phyloP scores from a whole-genome alignment of 2,113 vertebrate genomes.

The Notarius quadriscutis region DNA sequence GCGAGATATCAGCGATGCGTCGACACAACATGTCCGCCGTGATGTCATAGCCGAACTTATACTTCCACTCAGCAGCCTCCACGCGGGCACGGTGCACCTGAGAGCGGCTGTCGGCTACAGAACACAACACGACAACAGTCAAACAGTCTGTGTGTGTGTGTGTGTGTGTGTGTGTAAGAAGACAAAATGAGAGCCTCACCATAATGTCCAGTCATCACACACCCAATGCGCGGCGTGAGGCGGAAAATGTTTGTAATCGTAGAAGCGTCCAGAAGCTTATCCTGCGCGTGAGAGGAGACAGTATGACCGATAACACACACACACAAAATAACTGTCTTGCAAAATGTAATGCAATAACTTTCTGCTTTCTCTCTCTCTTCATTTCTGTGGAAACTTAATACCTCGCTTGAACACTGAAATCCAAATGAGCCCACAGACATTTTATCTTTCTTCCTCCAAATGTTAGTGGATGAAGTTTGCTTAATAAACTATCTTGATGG shows the following conservation, averaged over 20 bases:
- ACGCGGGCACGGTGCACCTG: conserved; percentile 78
- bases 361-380: neutral
- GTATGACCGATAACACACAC: conserved; percentile 13
- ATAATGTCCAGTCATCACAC: conserved; percentile 77
- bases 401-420: neutral
- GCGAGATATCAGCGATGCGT: conserved; percentile 75
- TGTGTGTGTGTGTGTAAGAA: conserved; percentile 6
- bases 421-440: neutral
- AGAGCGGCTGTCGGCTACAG: conserved; percentile 74
- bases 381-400: neutral
- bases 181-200: conserved; percentile 56
- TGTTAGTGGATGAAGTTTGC: neutral
- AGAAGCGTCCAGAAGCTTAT: conserved; percentile 75
- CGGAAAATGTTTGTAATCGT: conserved; percentile 76
- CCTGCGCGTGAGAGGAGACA: conserved; percentile 58
- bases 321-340: neutral
- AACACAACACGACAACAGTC: neutral
- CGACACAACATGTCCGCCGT: conserved; percentile 72
- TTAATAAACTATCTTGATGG: neutral
- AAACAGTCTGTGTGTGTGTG: conserved; percentile 8
- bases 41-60: conserved; percentile 80
- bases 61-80: conserved; percentile 78
- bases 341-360: neutral
- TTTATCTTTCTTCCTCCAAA: neutral
- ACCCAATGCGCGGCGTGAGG: conserved; percentile 74